These are phyloP conservation scores for Macrocentrus cingulum DNA, from an alignment of 1,140 invertebrate genomes.

Conservation along the genomic window DNA sequence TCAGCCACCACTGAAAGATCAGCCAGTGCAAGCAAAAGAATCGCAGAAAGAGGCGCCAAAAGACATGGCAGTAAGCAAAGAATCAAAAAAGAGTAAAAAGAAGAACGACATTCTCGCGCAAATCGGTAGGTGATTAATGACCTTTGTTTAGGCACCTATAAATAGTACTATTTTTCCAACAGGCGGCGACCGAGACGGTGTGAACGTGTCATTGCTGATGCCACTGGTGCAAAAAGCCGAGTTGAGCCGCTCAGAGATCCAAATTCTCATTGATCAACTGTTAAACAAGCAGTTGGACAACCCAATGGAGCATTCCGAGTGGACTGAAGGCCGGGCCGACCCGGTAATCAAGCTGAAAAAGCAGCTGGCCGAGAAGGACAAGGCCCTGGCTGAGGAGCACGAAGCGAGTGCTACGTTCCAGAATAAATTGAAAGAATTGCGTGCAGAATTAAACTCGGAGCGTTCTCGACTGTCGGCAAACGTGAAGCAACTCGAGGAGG, in stretches of 20 bases:
- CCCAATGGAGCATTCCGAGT: conserved; percentile 73
- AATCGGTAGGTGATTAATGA: conserved; percentile 47
- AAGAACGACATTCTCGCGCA: conserved; percentile 59
- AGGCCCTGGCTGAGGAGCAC: conserved; percentile 70
- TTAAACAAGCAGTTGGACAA: conserved; percentile 84
- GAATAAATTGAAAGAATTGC: conserved; percentile 75
- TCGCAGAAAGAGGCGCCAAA: conserved; percentile 22
- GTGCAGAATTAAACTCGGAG: conserved; percentile 70
- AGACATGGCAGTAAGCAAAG: conserved; percentile 45
- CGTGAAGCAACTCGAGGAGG: conserved; percentile 64
- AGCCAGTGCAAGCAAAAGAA: conserved; percentile 34
- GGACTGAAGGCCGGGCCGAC: conserved; percentile 86
- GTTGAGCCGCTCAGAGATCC: conserved; percentile 81
- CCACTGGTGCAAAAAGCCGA: conserved; percentile 75
- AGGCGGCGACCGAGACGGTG: conserved; percentile 66
- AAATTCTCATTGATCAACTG: conserved; percentile 83
- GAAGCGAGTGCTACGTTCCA: conserved; percentile 70
- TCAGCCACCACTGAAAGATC: conserved; percentile 30
- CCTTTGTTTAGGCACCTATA: conserved; percentile 15
- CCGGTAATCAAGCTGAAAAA: conserved; percentile 82
- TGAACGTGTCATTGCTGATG: conserved; percentile 70
- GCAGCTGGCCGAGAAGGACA: conserved; percentile 81
- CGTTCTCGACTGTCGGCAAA: conserved; percentile 61
- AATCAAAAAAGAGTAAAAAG: conserved; percentile 61
- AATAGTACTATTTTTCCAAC: conserved; percentile 28